Conservation (phyloP, 1,140 invertebrate genomes). For the Pseudomyrmex dendroicus region DNA sequence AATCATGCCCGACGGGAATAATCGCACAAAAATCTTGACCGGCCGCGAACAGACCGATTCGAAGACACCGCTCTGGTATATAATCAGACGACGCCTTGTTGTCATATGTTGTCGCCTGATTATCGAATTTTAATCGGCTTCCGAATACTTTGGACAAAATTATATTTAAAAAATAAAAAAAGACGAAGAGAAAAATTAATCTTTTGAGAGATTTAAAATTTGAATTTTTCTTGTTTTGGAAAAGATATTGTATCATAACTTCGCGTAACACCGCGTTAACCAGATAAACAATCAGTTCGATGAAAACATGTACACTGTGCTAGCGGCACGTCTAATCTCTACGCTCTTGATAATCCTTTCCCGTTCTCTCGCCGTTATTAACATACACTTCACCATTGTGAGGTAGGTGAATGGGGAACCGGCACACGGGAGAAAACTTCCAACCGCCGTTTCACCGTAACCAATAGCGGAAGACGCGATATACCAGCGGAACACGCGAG, state of each 20-base stretch:
- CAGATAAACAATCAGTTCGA: not conserved
- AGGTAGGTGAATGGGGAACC: conserved; percentile 23
- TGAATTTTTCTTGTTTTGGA: too few relatives aligned
- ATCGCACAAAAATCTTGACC: conserved; percentile 9
- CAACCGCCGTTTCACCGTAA: conserved; percentile 37
- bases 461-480: conserved; percentile 21
- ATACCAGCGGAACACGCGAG: conserved; percentile 21
- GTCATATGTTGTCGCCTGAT: not conserved
- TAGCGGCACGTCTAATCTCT: not conserved
- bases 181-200: not conserved
- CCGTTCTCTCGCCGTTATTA: conserved; percentile 27
- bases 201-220: too few relatives aligned
- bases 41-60: not conserved
- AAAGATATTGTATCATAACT: not conserved
- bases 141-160: too few relatives aligned
- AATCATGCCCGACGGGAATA: not conserved
- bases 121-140: not conserved
- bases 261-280: not conserved
- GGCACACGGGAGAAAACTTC: conserved; percentile 37
- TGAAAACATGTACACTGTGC: not conserved
- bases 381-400: conserved; percentile 3
- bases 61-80: not conserved
- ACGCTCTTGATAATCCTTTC: not conserved
- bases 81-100: not conserved
- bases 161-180: not conserved